phyloP scores from a whole-genome alignment of 2,888 invertebrate genomes.

The Drosophila bunnanda region DNA sequence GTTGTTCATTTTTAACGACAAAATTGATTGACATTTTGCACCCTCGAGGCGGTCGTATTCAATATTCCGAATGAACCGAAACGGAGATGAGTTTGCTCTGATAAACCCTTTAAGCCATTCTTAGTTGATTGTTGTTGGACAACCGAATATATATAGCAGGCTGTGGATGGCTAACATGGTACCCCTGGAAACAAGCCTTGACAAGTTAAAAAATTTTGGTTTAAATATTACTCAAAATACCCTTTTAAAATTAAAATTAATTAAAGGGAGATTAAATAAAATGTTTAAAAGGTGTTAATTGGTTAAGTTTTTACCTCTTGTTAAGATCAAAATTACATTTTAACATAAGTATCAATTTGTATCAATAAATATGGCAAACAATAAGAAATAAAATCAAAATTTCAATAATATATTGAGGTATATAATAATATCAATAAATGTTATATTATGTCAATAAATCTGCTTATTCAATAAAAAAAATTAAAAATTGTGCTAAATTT shows the following conservation, averaged over 20 bases:
- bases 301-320: not conserved
- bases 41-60: conserved; percentile 72
- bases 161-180: not conserved
- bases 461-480: no score
- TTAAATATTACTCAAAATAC: not conserved
- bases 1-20: conserved; percentile 63
- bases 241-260: not conserved
- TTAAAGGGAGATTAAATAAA: not conserved
- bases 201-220: not conserved
- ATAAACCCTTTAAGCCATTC: conserved; percentile 74
- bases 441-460: no score
- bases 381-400: not conserved
- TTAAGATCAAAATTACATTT: not conserved
- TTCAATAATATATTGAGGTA: not conserved
- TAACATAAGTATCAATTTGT: no score
- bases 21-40: conserved; percentile 77
- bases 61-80: conserved; percentile 52
- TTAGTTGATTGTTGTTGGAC: conserved; percentile 64
- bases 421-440: no score
- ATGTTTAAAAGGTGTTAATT: not conserved
- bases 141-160: not conserved
- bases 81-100: conserved; percentile 62
- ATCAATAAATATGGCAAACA: no score
- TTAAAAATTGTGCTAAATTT: no score
- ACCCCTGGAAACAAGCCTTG: not conserved